Percentiles rank a stretch among this genome's conserved stretches.
Evolutionary conservation across 2,113 vertebrate genomes (phyloP).

Genomic region (Coracopsis vasa): DNA sequence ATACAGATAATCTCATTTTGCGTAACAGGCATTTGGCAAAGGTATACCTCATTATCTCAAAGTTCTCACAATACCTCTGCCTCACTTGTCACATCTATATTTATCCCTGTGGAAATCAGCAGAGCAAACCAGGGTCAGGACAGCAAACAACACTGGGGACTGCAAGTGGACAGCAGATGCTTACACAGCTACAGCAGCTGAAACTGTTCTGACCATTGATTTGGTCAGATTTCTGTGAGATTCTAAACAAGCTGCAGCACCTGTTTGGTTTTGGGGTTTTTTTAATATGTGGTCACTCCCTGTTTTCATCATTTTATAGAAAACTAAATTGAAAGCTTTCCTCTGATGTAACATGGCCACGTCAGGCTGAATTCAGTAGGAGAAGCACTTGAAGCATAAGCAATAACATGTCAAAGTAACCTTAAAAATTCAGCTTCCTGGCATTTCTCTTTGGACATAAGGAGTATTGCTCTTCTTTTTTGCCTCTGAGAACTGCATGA

Average conservation of each 20-base stretch:
- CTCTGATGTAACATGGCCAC: neutral
- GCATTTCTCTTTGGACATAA: neutral
- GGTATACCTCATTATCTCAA: neutral
- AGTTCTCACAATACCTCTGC: neutral
- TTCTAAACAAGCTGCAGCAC: neutral
- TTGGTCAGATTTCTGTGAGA: neutral
- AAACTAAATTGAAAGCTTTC: neutral
- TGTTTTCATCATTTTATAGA: neutral
- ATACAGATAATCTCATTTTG: neutral
- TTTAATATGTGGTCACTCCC: neutral
- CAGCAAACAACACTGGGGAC: neutral
- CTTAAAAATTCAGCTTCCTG: neutral
- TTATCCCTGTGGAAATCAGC: neutral
- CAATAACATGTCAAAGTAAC: neutral
- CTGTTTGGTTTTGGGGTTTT: neutral
- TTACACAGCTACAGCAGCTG: neutral
- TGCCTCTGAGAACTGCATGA: neutral
- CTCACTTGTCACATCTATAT: neutral
- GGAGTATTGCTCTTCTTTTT: neutral
- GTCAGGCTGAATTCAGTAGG: neutral
- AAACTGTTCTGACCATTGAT: neutral
- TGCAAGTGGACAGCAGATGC: neutral
- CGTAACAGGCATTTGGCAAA: neutral
- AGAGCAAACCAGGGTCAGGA: neutral
- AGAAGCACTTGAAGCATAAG: neutral